These are phyloP conservation scores for Orthonychiurus folsomi DNA, from an alignment of 2,888 invertebrate genomes.

Conservation along the genomic window DNA sequence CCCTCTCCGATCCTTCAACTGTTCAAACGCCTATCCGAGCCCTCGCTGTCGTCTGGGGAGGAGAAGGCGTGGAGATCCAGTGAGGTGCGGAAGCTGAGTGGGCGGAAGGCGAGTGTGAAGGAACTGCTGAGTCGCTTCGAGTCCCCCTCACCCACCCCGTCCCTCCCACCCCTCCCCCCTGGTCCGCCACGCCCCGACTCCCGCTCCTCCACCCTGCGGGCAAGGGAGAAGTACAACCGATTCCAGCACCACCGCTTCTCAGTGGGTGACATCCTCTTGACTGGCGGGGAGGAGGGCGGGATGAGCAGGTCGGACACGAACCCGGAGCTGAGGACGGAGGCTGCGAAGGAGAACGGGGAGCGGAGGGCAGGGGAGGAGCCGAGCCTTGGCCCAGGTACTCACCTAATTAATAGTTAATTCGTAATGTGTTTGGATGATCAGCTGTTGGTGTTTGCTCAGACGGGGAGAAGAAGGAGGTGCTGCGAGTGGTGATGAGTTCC, in stretches of 20 bases:
- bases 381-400: slow-evolving; percentile 11
- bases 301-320: slow-evolving; percentile 39
- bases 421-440: neutral
- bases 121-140: slow-evolving; percentile 58
- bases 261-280: slow-evolving; percentile 38
- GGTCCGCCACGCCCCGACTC: slow-evolving; percentile 22
- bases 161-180: slow-evolving; percentile 11
- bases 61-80: slow-evolving; percentile 35
- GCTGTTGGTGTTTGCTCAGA: too few relatives aligned
- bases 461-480: too few relatives aligned
- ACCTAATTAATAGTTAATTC: slow-evolving; percentile 18
- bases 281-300: slow-evolving; percentile 16
- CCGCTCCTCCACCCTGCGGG: neutral
- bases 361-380: slow-evolving; percentile 11
- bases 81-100: slow-evolving; percentile 38
- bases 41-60: slow-evolving; percentile 21
- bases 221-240: slow-evolving; percentile 6
- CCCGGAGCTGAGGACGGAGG: slow-evolving; percentile 37
- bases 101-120: slow-evolving; percentile 51
- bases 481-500: slow-evolving; percentile 36
- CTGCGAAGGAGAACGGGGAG: slow-evolving; percentile 35
- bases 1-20: slow-evolving; percentile 18
- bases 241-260: slow-evolving; percentile 39
- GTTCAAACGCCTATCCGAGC: slow-evolving; percentile 39
- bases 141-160: slow-evolving; percentile 15